Percentiles rank a stretch among this genome's conserved stretches.
These are phyloP conservation scores for Styela clava DNA, from an alignment of 23 tunicate species.

Conservation along the genomic window DNA sequence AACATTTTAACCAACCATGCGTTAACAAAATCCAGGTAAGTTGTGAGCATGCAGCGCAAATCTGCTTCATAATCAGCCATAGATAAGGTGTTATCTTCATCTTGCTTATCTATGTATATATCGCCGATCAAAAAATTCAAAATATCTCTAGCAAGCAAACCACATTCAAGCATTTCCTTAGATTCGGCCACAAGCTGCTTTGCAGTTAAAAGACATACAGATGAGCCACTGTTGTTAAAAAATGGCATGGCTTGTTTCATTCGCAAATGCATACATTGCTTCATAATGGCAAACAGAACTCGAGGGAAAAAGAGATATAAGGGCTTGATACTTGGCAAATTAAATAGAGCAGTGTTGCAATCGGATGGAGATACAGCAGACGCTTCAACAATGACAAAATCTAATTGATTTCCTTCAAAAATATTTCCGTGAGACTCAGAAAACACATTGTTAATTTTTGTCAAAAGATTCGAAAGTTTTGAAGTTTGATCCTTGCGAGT, in stretches of 20 bases:
- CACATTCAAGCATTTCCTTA: slow-evolving; percentile 64
- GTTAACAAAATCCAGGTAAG: slow-evolving; percentile 76
- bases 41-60: slow-evolving; percentile 40
- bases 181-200: slow-evolving; percentile 80
- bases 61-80: slow-evolving; percentile 32
- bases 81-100: background rate
- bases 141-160: slow-evolving; percentile 9
- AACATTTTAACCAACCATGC: slow-evolving; percentile 53
- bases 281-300: slow-evolving; percentile 46
- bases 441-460: slow-evolving; percentile 10
- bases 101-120: background rate
- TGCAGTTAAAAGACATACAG: slow-evolving; percentile 62
- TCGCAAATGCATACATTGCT: slow-evolving; percentile 53
- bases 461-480: background rate
- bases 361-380: background rate
- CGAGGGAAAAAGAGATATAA: slow-evolving; percentile 36
- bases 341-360: background rate
- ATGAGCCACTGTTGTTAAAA: slow-evolving; percentile 43
- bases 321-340: slow-evolving; percentile 48
- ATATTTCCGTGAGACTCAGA: background rate
- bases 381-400: slow-evolving; percentile 18
- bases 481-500: background rate
- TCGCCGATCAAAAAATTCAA: slow-evolving; percentile 13
- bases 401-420: background rate
- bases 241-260: slow-evolving; percentile 66